These are phyloP conservation scores for Oreonectes daqikongensis DNA, from an alignment of 2,797 vertebrate species.

Conservation along the genomic window DNA sequence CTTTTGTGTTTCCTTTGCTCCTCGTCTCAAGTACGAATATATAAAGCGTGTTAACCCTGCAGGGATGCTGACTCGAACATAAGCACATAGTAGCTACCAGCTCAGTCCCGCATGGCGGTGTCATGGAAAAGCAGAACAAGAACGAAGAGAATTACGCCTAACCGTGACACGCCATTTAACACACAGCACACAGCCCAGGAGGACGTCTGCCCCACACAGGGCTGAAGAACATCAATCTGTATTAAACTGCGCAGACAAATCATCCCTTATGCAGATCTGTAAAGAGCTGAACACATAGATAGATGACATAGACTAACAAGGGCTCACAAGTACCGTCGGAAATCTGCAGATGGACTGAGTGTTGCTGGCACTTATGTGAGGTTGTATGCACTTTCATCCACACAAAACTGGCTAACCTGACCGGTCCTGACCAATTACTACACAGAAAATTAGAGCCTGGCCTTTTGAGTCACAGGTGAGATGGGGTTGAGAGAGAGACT, in stretches of 20 bases:
- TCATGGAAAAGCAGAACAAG: slow-evolving; percentile 29
- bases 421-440: slow-evolving; percentile 45
- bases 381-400: slow-evolving; percentile 20
- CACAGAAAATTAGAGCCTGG: slow-evolving; percentile 45
- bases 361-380: background rate
- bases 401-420: slow-evolving; percentile 41
- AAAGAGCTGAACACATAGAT: slow-evolving; percentile 11
- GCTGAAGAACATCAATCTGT: slow-evolving; percentile 36
- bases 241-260: slow-evolving; percentile 25
- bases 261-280: slow-evolving; percentile 24
- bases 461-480: slow-evolving; percentile 29
- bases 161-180: slow-evolving; percentile 43
- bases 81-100: slow-evolving; percentile 3
- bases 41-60: slow-evolving; percentile 13
- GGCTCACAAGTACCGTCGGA: background rate
- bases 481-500: slow-evolving; percentile 1
- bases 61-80: slow-evolving; percentile 24
- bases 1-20: slow-evolving; percentile 5
- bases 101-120: background rate
- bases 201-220: slow-evolving; percentile 2
- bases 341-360: background rate
- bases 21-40: slow-evolving; percentile 27
- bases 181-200: slow-evolving; percentile 41
- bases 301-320: background rate
- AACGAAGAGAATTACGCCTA: slow-evolving; percentile 26